Conservation (phyloP, 2,113 vertebrate species). For the Zosterops borbonicus region DNA sequence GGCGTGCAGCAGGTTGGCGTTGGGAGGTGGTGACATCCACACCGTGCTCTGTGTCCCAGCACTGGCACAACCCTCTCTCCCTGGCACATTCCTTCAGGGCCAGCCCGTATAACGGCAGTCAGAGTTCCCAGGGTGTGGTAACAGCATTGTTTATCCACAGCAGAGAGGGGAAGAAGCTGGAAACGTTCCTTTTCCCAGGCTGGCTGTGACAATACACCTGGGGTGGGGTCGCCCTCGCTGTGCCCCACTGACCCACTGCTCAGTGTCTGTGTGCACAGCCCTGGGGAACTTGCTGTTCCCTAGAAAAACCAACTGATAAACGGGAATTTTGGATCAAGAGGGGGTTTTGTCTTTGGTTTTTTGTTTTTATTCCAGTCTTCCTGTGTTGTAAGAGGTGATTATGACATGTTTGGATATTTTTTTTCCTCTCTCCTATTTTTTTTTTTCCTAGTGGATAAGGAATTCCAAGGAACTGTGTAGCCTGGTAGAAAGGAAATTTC, state of each 20-base stretch:
- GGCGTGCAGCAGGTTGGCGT: fast-evolving
- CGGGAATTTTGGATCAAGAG: background rate
- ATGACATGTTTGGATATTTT: background rate
- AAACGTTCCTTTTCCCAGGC: background rate
- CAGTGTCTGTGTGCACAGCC: fast-evolving
- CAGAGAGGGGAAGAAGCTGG: background rate
- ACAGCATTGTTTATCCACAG: background rate
- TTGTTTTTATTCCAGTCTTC: background rate
- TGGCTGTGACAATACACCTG: background rate
- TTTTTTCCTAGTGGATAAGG: background rate
- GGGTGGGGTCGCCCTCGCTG: background rate
- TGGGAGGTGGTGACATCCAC: background rate
- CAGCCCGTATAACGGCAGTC: background rate
- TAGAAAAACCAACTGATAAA: background rate
- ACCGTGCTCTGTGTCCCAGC: fast-evolving
- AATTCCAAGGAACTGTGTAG: background rate
- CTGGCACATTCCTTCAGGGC: background rate
- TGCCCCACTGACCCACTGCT: background rate
- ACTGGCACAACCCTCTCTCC: background rate
- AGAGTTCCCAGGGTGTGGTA: constrained; percentile 31
- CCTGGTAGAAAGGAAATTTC: background rate
- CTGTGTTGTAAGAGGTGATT: background rate
- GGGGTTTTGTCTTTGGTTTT: background rate
- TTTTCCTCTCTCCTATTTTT: background rate
- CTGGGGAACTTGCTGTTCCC: background rate